Base-by-base conservation (phyloP, 2,797 vertebrate genomes). In the Lepus oiostolus region DNA sequence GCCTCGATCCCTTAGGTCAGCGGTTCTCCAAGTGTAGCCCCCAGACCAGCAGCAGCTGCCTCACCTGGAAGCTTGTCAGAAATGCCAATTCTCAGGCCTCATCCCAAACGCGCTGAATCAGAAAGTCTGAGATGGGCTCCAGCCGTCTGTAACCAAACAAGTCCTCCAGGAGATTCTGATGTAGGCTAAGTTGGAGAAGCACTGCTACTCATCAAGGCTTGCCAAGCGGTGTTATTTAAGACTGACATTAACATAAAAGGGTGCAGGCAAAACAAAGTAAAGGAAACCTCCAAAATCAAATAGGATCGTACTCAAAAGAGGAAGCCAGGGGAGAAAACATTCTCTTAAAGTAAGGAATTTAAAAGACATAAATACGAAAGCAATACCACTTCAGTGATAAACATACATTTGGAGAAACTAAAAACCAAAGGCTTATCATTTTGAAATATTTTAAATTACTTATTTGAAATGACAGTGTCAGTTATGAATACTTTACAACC, bases 351-450 rank as follows among this genome's bases (percentile, higher is more conserved):
- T 77, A 77, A 88, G 22, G 21, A 70, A 32, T 54, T 86, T 42
- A 71, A 90, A 93, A 76, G 42, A 6, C 42, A 1, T 81, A 82
- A 93, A 63, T 93, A 74, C 13, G 16, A 52, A 86, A 76, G 81
- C 22, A 63, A 92, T 32, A 47, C 52, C 7, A 26, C n/a, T 81
- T 93, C n/a, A 54, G 12, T 86, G 28, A 82, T 22, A 85, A 88
- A 72, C 60, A 85, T 10, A 42, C 30, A 32, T 32, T 54, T 47
- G 82, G 62, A 92, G 58, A 86, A 92, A 90, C 63, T 92, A 54
- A 60, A 67, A 89, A 58, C 67, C 81, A 89, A 96, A 96, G 21
- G 24, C 32, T 83, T 94, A 88, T 28, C 62, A 47, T 82, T 88
- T 91, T 62, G 30, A 92, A 92, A 83, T 52, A 83, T 62, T 83